These are phyloP conservation scores for Aethina tumida DNA, from an alignment of 1,140 invertebrate species.

Conservation along the genomic window DNA sequence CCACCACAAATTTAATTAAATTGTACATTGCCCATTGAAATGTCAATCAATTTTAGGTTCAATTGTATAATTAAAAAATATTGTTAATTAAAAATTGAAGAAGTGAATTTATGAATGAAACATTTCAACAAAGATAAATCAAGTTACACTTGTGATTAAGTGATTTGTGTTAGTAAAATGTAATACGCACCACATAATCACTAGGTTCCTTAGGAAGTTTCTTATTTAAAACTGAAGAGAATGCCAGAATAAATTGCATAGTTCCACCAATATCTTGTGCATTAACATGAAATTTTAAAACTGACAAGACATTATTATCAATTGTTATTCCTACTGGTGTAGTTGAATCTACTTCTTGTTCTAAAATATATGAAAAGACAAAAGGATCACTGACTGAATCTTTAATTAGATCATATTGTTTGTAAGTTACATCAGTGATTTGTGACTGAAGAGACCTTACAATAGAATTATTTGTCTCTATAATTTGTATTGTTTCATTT, in stretches of 20 bases:
- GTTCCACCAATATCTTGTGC: conserved; percentile 62
- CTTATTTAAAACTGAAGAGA: conserved; percentile 23
- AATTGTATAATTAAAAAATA: conserved; percentile 30
- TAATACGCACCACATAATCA: too few species aligned
- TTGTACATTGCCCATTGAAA: conserved; percentile 44
- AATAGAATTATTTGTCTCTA: conserved; percentile 15
- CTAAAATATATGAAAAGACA: conserved; percentile 57
- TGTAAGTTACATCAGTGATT: conserved; percentile 20
- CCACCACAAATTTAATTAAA: conserved; percentile 30
- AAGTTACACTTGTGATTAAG: too few species aligned
- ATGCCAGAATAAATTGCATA: conserved; percentile 47
- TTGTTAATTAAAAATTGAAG: neutral
- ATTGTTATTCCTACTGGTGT: conserved; percentile 53
- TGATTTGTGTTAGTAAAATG: too few species aligned
- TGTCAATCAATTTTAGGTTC: conserved; percentile 52
- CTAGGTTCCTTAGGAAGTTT: neutral
- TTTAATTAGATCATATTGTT: conserved; percentile 43
- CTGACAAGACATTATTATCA: conserved; percentile 45
- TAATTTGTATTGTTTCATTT: conserved; percentile 6
- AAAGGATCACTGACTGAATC: conserved; percentile 60
- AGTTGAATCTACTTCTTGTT: conserved; percentile 39
- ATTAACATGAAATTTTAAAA: conserved; percentile 54
- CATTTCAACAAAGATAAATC: too few species aligned
- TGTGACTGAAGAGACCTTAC: conserved; percentile 12
- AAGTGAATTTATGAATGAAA: neutral